phyloP scores from a whole-genome alignment of 2,113 vertebrate species.

The Shinisaurus crocodilurus region DNA sequence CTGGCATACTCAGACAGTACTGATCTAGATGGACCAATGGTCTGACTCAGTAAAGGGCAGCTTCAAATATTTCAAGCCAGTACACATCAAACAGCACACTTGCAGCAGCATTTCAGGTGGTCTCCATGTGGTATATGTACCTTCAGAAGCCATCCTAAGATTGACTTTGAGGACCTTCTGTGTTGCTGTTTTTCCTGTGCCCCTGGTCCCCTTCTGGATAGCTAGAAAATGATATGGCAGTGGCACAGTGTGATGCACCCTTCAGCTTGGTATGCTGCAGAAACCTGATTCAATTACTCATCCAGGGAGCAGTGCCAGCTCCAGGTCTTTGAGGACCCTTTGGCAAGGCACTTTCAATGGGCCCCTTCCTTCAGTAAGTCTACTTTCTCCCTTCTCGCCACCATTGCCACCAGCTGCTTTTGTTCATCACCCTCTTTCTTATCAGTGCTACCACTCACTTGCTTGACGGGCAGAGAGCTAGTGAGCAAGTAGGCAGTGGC shows the following conservation, averaged over 20 bases:
- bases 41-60: neutral
- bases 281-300: neutral
- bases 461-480: too few relatives aligned
- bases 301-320: neutral
- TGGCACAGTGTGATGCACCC: rapidly evolving
- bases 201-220: neutral
- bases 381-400: too few relatives aligned
- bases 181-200: neutral
- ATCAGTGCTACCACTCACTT: too few relatives aligned
- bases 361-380: too few relatives aligned
- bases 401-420: too few relatives aligned
- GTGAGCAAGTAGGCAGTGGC: too few relatives aligned
- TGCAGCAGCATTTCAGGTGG: neutral
- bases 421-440: too few relatives aligned
- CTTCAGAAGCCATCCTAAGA: neutral
- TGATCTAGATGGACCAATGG: neutral
- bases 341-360: too few relatives aligned
- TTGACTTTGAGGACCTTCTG: neutral
- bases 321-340: too few relatives aligned
- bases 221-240: rapidly evolving
- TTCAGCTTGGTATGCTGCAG: neutral
- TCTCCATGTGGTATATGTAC: neutral
- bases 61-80: neutral
- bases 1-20: neutral
- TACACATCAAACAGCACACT: neutral